A percentile compares a stretch with the other conserved stretches of the same genome.
These are phyloP conservation scores for Tholera decimalis DNA, from an alignment of 2,888 invertebrate species.

Conservation along the genomic window DNA sequence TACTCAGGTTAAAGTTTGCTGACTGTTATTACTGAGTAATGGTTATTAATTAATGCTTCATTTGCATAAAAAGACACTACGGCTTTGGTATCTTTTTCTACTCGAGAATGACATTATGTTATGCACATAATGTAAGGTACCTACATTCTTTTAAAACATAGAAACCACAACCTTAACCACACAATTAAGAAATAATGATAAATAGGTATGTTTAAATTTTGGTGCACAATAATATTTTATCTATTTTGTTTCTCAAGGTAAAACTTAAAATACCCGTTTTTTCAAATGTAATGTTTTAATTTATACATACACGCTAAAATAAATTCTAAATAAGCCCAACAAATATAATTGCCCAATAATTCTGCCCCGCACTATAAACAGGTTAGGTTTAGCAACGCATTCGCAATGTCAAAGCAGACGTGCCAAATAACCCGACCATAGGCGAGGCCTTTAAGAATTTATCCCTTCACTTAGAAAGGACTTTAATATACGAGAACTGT, in stretches of 20 bases:
- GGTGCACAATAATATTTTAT: no score
- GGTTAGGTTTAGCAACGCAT: slow-evolving; percentile 72
- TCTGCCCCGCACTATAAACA: slow-evolving; percentile 66
- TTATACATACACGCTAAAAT: no score
- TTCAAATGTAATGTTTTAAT: no score
- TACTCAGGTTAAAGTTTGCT: slow-evolving; percentile 31
- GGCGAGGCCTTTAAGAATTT: slow-evolving; percentile 83
- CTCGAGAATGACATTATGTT: no score
- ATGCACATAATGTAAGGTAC: no score
- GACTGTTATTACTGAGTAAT: slow-evolving; percentile 46
- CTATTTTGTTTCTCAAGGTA: no score
- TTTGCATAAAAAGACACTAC: slow-evolving; percentile 12
- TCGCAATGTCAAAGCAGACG: slow-evolving; percentile 73
- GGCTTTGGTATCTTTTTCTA: no score
- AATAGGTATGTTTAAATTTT: no score
- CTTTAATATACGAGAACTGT: slow-evolving; percentile 46
- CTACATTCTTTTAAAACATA: no score
- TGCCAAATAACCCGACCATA: slow-evolving; percentile 78
- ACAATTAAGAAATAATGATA: no score
- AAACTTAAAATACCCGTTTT: neutral
- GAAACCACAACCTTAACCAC: no score
- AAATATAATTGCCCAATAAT: slow-evolving; percentile 20
- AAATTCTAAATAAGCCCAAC: neutral
- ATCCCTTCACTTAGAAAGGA: slow-evolving; percentile 82
- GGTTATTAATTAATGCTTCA: slow-evolving; percentile 9